Percentiles rank a stretch among this genome's conserved stretches.
Conservation (phyloP, 2,888 invertebrate genomes). For the Bedellia somnulentella region DNA sequence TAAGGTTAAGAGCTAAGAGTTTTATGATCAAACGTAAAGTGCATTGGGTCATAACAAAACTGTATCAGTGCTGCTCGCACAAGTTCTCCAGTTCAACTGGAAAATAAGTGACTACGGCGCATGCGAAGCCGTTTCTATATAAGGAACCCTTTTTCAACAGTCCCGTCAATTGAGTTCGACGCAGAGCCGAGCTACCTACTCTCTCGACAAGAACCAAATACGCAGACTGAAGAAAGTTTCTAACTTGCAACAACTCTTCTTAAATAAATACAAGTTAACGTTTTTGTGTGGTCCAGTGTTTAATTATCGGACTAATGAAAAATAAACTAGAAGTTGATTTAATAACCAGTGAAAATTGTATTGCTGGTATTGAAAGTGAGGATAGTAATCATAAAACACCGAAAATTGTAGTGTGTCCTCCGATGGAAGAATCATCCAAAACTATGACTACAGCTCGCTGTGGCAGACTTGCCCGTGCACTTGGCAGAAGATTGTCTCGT, state of each 20-base stretch:
- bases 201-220: conserved; percentile 13
- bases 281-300: conserved; percentile 15
- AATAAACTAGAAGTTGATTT: conserved; percentile 33
- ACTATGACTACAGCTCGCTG: conserved; percentile 60
- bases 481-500: conserved; percentile 65
- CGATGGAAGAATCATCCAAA: conserved; percentile 53
- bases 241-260: conserved; percentile 12
- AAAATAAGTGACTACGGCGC: too few species aligned
- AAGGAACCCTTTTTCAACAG: conserved; percentile 15
- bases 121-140: conserved; percentile 32
- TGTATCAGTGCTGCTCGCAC: too few species aligned
- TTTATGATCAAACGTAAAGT: too few species aligned
- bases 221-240: conserved; percentile 33
- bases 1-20: too few species aligned
- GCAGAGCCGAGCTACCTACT: conserved; percentile 23
- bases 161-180: conserved; percentile 20
- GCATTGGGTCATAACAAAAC: too few species aligned
- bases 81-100: too few species aligned
- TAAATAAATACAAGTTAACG: conserved; percentile 13
- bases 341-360: conserved; percentile 33
- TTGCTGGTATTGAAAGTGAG: too few species aligned
- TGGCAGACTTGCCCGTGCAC: conserved; percentile 66
- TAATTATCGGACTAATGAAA: conserved; percentile 34
- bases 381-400: too few species aligned
- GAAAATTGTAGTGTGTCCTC: conserved; percentile 51